These are phyloP conservation scores for Plebejus anna DNA, from an alignment of 2,888 invertebrate genomes.

Conservation along the genomic window DNA sequence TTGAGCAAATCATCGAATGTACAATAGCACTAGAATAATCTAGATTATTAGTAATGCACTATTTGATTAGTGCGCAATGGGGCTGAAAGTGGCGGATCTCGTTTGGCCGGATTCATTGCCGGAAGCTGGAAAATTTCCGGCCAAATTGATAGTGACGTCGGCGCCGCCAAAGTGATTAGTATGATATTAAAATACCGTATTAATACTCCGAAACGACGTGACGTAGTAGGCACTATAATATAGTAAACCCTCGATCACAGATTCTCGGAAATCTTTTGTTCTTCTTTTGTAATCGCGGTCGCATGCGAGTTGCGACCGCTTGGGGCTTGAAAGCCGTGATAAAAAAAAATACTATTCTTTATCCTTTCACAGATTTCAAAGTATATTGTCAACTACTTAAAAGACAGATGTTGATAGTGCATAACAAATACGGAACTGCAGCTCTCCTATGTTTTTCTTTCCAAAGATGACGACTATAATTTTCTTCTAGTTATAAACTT, in stretches of 20 bases:
- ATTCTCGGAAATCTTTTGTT: too few species aligned
- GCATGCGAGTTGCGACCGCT: too few species aligned
- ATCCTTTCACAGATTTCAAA: too few species aligned
- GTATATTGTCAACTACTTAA: too few species aligned
- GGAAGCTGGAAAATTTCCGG: constrained; percentile 65
- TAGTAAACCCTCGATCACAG: too few species aligned
- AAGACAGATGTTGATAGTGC: too few species aligned
- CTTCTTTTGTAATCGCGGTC: too few species aligned
- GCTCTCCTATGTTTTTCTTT: background rate
- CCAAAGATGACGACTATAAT: background rate
- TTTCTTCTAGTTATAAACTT: background rate
- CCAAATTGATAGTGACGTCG: constrained; percentile 62
- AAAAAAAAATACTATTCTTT: too few species aligned
- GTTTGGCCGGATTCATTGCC: constrained; percentile 71
- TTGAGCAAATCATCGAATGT: constrained; percentile 12
- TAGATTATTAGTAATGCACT: constrained; percentile 38
- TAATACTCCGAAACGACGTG: constrained; percentile 3
- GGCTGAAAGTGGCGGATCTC: constrained; percentile 71
- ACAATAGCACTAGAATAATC: constrained; percentile 23
- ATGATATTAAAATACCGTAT: constrained; percentile 33
- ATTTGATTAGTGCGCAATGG: constrained; percentile 68
- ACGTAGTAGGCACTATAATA: background rate
- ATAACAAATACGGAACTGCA: background rate
- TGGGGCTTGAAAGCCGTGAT: too few species aligned
- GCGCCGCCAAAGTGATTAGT: constrained; percentile 38